Percentiles rank a stretch among this genome's conserved stretches.
Conservation (phyloP, 37 sponge, comb jelly and placozoan genomes). For the Aplysina aerophoba region DNA sequence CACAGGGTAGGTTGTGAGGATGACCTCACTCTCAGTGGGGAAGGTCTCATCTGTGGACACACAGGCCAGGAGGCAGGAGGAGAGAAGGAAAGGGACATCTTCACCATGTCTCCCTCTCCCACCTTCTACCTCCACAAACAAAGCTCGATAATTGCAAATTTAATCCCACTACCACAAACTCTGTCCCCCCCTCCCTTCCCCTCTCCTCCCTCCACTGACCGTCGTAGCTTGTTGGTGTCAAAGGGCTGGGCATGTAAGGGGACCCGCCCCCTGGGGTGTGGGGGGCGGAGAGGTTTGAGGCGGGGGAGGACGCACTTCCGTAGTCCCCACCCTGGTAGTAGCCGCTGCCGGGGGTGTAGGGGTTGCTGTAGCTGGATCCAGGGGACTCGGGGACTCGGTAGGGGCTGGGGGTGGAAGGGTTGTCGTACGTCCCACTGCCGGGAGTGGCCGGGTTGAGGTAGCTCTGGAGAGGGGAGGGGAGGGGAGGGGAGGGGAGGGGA, state of each 20-base stretch:
- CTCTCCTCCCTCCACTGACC: neutral
- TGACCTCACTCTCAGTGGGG: conserved; percentile 71
- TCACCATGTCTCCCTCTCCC: neutral
- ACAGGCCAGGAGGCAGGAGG: neutral
- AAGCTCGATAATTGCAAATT: no score
- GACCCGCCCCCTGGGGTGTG: conserved; percentile 44
- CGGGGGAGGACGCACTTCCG: conserved; percentile 40
- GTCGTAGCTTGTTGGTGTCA: conserved; percentile 60
- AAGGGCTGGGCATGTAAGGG: conserved; percentile 59
- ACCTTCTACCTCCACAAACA: no score
- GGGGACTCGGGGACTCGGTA: conserved; percentile 62
- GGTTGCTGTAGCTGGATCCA: conserved; percentile 36
- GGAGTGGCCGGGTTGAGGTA: conserved; percentile 80
- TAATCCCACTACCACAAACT: no score
- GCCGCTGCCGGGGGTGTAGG: conserved; percentile 17
- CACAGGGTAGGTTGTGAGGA: conserved; percentile 37
- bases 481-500: no score
- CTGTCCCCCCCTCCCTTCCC: no score
- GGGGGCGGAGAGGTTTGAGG: conserved; percentile 32
- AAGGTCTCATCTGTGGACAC: conserved; percentile 32
- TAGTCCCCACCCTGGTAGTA: conserved; percentile 5
- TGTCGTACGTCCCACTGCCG: conserved; percentile 68
- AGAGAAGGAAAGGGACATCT: neutral
- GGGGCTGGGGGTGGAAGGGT: conserved; percentile 73
- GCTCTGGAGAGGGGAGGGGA: conserved; percentile 33